phyloP scores from a whole-genome alignment of 1,140 invertebrate genomes.

The Cydia fagiglandana region DNA sequence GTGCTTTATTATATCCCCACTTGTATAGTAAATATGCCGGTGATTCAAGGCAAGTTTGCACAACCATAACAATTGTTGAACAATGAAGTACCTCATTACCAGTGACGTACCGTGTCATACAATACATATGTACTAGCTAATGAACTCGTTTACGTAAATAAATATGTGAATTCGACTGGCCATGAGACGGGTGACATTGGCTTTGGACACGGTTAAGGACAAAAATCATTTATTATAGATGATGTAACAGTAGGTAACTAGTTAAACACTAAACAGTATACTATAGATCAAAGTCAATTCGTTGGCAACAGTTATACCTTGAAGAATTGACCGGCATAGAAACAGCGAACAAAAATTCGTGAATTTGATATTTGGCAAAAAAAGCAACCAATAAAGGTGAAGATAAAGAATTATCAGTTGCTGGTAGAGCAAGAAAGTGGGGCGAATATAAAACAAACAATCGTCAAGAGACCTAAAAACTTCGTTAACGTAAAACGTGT shows the following conservation, averaged over 20 bases:
- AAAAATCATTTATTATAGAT: background rate
- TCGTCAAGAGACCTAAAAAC: background rate
- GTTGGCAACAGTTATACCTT: background rate
- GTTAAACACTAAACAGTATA: background rate
- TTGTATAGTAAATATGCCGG: background rate
- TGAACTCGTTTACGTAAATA: slow-evolving; percentile 25
- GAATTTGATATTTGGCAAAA: background rate
- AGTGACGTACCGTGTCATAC: background rate
- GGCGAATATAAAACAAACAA: background rate
- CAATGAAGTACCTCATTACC: slow-evolving; percentile 23
- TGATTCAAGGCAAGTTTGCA: slow-evolving; percentile 18
- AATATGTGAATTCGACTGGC: slow-evolving; percentile 16
- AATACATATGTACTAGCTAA: background rate
- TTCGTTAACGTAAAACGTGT: slow-evolving; percentile 3
- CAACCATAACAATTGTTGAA: slow-evolving; percentile 23
- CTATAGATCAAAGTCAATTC: background rate
- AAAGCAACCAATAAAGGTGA: background rate
- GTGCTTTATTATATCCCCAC: slow-evolving; percentile 7
- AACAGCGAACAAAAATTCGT: background rate
- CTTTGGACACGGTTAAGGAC: background rate
- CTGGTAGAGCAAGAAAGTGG: background rate
- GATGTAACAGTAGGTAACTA: background rate
- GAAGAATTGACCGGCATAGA: background rate
- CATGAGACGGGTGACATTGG: slow-evolving; percentile 31
- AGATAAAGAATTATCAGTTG: background rate